Percentiles rank a stretch among this genome's conserved stretches.
phyloP scores from a whole-genome alignment of 2,113 vertebrate genomes.

The Oryctolagus cuniculus region DNA sequence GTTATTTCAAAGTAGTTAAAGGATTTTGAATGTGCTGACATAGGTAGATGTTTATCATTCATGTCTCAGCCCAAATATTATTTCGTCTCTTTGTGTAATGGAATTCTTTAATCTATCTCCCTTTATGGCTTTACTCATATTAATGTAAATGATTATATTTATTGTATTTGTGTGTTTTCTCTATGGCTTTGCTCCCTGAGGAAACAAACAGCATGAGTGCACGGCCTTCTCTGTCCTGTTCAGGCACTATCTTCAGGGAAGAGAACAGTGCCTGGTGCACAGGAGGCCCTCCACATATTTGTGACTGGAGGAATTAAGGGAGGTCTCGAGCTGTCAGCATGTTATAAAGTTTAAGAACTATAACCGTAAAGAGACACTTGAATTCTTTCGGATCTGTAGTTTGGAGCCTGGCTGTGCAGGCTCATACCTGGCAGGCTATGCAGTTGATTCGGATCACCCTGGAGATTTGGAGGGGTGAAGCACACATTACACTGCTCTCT shows the following conservation, averaged over 20 bases:
- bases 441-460: neutral
- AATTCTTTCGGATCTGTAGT: neutral
- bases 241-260: fast-evolving
- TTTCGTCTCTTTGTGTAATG: neutral
- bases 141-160: neutral
- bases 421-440: neutral
- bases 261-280: neutral
- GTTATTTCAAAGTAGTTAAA: neutral
- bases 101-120: neutral
- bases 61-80: neutral
- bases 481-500: neutral
- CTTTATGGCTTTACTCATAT: neutral
- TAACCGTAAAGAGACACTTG: neutral
- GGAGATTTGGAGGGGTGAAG: neutral
- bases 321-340: fast-evolving
- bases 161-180: neutral
- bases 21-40: neutral
- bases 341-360: neutral
- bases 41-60: neutral
- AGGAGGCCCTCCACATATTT: neutral
- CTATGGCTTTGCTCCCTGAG: neutral
- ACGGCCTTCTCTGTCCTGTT: neutral
- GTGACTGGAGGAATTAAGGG: neutral
- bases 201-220: neutral
- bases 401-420: neutral